A percentile compares a stretch with the other conserved stretches of the same genome.
Conservation (phyloP, 2,888 invertebrate genomes). For the Synergus itoensis region DNA sequence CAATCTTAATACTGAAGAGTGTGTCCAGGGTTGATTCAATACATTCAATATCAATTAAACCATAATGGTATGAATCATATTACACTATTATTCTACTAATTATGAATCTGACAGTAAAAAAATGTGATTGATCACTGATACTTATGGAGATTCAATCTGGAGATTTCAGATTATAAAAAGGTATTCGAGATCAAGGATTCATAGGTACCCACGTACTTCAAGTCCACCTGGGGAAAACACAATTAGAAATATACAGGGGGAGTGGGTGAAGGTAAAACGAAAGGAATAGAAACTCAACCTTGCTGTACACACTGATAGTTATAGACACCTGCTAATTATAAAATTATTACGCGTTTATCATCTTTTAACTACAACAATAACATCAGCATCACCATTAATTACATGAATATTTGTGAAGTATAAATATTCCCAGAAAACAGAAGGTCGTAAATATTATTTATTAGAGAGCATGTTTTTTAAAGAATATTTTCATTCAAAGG, state of each 20-base stretch:
- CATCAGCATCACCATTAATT: not conserved
- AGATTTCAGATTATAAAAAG: not conserved
- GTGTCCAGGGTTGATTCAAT: not conserved
- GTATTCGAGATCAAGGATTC: conserved; percentile 4
- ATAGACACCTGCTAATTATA: conserved; percentile 25
- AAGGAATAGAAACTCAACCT: conserved; percentile 33
- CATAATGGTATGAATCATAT: no score
- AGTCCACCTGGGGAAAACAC: conserved; percentile 11
- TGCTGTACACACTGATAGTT: not conserved
- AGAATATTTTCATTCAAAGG: no score
- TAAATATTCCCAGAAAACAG: not conserved
- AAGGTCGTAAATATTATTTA: not conserved
- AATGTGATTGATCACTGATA: no score
- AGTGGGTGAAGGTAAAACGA: conserved; percentile 40
- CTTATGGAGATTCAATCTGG: not conserved
- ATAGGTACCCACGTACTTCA: not conserved
- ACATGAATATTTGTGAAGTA: not conserved
- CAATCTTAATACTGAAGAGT: not conserved
- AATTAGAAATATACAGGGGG: conserved; percentile 25
- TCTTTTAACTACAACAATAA: conserved; percentile 7
- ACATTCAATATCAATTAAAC: not conserved
- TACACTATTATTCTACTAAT: no score
- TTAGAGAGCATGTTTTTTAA: no score
- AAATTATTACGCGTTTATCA: conserved; percentile 18
- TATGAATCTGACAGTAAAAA: no score